phyloP scores from a whole-genome alignment of 2,113 vertebrate genomes.

The Nymphicus hollandicus region DNA sequence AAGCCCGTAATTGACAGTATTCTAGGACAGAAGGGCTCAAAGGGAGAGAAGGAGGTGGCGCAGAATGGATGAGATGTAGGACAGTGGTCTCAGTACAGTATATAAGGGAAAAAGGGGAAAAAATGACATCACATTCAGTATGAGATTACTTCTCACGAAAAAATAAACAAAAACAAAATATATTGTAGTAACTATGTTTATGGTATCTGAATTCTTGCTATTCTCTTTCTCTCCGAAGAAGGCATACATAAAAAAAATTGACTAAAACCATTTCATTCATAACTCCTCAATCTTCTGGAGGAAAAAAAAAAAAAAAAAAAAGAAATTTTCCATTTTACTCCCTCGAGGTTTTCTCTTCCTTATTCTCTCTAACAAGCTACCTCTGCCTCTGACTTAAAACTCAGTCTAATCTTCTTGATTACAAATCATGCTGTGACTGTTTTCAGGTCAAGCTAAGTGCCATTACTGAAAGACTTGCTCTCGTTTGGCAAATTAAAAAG shows the following conservation, averaged over 20 bases:
- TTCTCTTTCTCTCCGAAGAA: background rate
- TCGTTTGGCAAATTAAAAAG: background rate
- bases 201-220: background rate
- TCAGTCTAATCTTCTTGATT: background rate
- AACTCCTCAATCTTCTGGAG: background rate
- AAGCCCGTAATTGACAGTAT: rapidly evolving
- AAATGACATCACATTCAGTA: background rate
- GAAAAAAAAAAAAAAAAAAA: background rate
- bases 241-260: background rate
- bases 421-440: background rate
- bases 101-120: background rate
- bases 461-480: background rate
- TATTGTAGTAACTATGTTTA: background rate
- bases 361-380: background rate
- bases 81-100: background rate
- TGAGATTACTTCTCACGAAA: background rate
- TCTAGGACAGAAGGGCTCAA: background rate
- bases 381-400: background rate
- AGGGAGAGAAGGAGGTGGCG: background rate
- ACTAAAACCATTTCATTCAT: rapidly evolving
- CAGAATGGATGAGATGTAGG: background rate
- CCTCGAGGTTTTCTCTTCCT: background rate
- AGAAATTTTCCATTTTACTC: background rate
- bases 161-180: background rate
- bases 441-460: background rate